phyloP scores from a whole-genome alignment of 2,797 vertebrate species.

The Nyctibius grandis region DNA sequence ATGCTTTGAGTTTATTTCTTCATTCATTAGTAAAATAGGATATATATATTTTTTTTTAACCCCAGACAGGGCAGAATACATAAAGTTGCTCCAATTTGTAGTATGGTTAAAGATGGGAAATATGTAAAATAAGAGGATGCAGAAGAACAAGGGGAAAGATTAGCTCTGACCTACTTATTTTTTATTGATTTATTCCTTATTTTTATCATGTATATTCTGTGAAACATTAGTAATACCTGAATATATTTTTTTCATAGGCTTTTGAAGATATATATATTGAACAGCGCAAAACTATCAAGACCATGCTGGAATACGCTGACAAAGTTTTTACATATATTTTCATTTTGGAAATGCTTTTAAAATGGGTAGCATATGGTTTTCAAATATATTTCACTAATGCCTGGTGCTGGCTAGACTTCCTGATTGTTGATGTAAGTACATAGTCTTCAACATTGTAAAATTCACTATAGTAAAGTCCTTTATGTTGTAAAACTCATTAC shows the following conservation, averaged over 20 bases:
- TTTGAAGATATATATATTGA: constrained; percentile 96
- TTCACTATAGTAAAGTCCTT: neutral
- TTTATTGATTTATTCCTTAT: neutral
- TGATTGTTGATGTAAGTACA: constrained; percentile 94
- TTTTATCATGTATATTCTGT: neutral
- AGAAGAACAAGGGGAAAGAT: neutral
- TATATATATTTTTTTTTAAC: neutral
- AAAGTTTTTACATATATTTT: constrained; percentile 98
- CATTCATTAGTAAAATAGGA: neutral
- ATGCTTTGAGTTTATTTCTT: neutral
- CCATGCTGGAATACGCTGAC: constrained; percentile 90
- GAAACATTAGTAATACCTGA: neutral
- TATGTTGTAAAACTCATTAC: neutral
- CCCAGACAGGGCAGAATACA: neutral
- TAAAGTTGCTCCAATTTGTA: neutral
- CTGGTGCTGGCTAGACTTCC: constrained; percentile 98
- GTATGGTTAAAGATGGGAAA: neutral
- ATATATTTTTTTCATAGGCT: constrained; percentile 76
- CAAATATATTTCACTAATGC: constrained; percentile 96
- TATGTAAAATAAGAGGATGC: neutral
- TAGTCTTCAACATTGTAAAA: neutral
- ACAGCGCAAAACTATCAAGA: constrained; percentile 87
- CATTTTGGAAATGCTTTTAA: constrained; percentile 97
- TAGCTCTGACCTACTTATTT: neutral
- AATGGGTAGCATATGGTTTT: constrained; percentile 98